phyloP scores from a whole-genome alignment of 1,140 invertebrate genomes.

The Drosophila athabasca region DNA sequence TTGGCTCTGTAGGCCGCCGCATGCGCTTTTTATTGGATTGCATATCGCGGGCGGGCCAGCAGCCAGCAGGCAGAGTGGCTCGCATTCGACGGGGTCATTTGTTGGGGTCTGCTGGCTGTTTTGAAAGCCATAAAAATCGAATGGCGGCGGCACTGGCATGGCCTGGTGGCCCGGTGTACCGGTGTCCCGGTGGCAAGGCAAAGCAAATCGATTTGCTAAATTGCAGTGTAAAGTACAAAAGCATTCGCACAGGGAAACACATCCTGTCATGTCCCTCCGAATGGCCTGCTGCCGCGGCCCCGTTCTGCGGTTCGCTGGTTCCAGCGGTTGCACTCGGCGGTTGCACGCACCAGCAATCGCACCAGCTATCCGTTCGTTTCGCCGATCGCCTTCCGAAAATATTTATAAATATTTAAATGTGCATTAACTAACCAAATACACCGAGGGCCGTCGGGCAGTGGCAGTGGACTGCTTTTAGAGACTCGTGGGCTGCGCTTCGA shows the following conservation, averaged over 20 bases:
- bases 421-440: constrained; percentile 43
- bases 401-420: constrained; percentile 48
- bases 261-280: constrained; percentile 54
- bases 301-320: constrained; percentile 44
- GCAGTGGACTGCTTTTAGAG: background rate
- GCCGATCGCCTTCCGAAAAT: background rate
- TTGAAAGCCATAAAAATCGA: constrained; percentile 78
- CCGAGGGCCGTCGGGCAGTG: background rate
- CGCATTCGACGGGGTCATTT: constrained; percentile 52
- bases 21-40: constrained; percentile 72
- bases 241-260: constrained; percentile 38
- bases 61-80: background rate
- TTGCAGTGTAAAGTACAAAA: constrained; percentile 74
- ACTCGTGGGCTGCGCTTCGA: background rate
- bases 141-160: constrained; percentile 52
- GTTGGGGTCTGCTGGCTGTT: constrained; percentile 69
- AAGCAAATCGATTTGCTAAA: constrained; percentile 81
- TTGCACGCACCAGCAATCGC: constrained; percentile 44
- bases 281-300: constrained; percentile 26
- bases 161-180: background rate
- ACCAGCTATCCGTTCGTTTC: constrained; percentile 5
- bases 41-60: constrained; percentile 16
- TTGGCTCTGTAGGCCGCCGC: constrained; percentile 50
- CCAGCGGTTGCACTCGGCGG: constrained; percentile 33
- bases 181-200: constrained; percentile 26